A percentile compares a stretch with the other conserved stretches of the same genome.
Evolutionary conservation across 2,113 vertebrate species (phyloP).

Genomic region (Pagrus major): DNA sequence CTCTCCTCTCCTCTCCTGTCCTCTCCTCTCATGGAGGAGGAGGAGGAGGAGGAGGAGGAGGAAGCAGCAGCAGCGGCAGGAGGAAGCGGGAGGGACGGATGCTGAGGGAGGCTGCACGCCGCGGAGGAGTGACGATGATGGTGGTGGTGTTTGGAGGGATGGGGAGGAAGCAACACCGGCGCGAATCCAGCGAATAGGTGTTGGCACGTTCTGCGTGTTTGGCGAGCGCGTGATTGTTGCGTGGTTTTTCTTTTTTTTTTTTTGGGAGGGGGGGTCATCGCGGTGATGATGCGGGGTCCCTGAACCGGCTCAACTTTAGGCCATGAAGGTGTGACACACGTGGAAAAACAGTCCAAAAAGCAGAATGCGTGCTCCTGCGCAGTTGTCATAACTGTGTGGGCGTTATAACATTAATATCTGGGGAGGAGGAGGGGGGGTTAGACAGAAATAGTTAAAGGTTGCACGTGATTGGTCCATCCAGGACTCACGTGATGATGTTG

Average conservation of each 20-base stretch:
- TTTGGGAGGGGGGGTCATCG: conserved; percentile 19
- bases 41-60: conserved; percentile 46
- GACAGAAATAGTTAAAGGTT: conserved; percentile 80
- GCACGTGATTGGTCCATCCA: conserved; percentile 75
- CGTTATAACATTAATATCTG: conserved; percentile 64
- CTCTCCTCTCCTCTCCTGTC: conserved; percentile 35
- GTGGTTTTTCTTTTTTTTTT: conserved; percentile 32
- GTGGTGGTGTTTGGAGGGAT: neutral
- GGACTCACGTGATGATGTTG: conserved; percentile 77
- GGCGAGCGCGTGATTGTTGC: conserved; percentile 51
- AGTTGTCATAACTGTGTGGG: conserved; percentile 70
- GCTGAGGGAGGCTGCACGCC: conserved; percentile 66
- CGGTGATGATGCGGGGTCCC: conserved; percentile 51
- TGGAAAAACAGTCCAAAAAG: neutral
- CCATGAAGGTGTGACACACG: neutral
- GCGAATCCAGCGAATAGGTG: conserved; percentile 25
- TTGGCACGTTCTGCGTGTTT: conserved; percentile 23
- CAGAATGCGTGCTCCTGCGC: conserved; percentile 18
- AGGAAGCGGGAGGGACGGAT: conserved; percentile 56
- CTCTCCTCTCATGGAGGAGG: conserved; percentile 52
- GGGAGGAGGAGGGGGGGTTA: too few relatives aligned
- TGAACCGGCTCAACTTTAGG: conserved; percentile 54
- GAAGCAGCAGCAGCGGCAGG: conserved; percentile 13
- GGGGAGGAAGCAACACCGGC: conserved; percentile 14
- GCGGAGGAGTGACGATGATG: conserved; percentile 15